These are phyloP conservation scores for Otus sunia DNA, from an alignment of 2,113 vertebrate genomes.

Conservation along the genomic window DNA sequence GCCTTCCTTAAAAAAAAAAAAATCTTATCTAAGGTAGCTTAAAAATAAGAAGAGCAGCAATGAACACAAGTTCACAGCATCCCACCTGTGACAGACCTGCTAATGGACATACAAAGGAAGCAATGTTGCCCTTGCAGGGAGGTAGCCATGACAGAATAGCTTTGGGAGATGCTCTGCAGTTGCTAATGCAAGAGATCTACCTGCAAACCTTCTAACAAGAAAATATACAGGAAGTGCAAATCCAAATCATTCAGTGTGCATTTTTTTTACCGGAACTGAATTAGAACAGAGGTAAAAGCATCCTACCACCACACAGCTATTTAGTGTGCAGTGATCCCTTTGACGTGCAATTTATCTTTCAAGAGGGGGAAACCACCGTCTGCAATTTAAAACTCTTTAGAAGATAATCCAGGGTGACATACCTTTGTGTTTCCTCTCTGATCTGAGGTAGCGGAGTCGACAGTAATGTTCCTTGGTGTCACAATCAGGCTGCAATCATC, in stretches of 20 bases:
- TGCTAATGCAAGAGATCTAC: not conserved
- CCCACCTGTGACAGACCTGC: not conserved
- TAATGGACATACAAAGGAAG: not conserved
- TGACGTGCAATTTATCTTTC: slow-evolving; percentile 53
- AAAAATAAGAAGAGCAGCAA: not conserved
- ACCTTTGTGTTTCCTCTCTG: slow-evolving; percentile 29
- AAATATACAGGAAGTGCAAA: not conserved
- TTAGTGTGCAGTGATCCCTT: not conserved
- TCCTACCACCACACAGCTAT: not conserved
- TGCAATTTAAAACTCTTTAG: slow-evolving; percentile 21
- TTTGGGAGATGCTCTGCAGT: not conserved
- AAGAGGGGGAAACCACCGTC: not conserved
- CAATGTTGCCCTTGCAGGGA: not conserved
- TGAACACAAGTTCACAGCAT: not conserved
- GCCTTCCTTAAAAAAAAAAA: not conserved
- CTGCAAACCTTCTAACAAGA: not conserved
- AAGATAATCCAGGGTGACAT: slow-evolving; percentile 13
- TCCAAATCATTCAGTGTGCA: not conserved
- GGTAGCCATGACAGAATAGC: not conserved
- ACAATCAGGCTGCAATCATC: slow-evolving; percentile 13
- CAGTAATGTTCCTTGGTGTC: not conserved
- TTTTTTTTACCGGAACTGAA: not conserved
- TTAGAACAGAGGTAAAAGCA: slow-evolving; percentile 2
- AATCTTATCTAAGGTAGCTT: not conserved
- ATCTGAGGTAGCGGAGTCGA: not conserved